Conservation (phyloP, 2,113 vertebrate species). For the Boleophthalmus pectinirostris region DNA sequence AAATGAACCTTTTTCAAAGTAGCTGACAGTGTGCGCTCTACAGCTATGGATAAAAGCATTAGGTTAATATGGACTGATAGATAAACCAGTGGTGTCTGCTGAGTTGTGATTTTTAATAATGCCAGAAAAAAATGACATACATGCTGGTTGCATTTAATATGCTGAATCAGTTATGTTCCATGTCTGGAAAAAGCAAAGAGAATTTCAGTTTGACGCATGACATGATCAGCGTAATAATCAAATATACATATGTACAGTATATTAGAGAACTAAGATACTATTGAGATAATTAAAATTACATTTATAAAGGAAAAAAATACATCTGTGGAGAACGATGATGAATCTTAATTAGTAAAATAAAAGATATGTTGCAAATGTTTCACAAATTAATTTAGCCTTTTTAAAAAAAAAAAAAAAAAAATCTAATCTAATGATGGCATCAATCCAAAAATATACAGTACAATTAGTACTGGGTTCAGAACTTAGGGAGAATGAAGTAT, state of each 20-base stretch:
- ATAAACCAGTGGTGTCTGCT: constrained; percentile 25
- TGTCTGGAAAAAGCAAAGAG: not conserved
- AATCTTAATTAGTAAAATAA: too few species aligned
- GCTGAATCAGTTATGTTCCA: not conserved
- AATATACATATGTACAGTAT: not conserved
- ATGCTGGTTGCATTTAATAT: constrained; percentile 19
- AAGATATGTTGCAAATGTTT: too few species aligned
- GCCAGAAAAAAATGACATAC: not conserved
- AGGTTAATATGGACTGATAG: constrained; percentile 46
- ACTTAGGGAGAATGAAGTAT: too few species aligned
- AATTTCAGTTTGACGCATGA: not conserved
- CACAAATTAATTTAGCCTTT: too few species aligned
- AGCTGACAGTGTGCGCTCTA: not conserved
- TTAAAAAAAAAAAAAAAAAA: not conserved
- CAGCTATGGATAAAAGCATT: constrained; percentile 25
- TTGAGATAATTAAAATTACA: too few species aligned
- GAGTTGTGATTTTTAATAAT: constrained; percentile 32
- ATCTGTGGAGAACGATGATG: too few species aligned
- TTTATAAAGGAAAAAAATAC: not conserved
- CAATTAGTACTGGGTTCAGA: too few species aligned
- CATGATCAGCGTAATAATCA: not conserved
- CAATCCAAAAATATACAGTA: too few species aligned
- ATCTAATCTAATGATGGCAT: too few species aligned
- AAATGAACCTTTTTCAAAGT: constrained; percentile 15
- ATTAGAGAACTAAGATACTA: too few species aligned